Conservation (phyloP, 2,113 vertebrate genomes). For the Ptyas mucosa region DNA sequence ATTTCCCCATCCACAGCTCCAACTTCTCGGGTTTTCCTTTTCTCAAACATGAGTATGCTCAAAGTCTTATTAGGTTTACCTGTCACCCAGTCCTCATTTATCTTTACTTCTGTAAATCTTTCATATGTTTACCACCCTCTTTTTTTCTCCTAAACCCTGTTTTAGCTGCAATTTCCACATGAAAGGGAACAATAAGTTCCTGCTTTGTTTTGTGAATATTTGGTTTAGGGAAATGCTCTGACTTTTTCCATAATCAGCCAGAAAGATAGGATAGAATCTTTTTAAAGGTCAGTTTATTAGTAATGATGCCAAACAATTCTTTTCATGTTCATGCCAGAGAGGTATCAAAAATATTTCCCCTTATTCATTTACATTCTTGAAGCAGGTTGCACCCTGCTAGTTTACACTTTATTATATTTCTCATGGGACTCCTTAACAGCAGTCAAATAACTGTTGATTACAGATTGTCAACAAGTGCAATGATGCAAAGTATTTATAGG, state of each 20-base stretch:
- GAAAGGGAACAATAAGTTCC: background rate
- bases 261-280: background rate
- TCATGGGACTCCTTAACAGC: background rate
- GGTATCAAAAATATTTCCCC: background rate
- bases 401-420: background rate
- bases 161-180: background rate
- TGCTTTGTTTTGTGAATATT: background rate
- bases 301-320: background rate
- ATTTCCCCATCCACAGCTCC: background rate
- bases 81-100: background rate
- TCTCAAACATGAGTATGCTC: background rate
- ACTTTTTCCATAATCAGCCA: background rate
- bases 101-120: background rate
- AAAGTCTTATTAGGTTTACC: background rate
- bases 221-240: background rate
- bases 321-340: background rate
- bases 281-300: background rate
- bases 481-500: background rate
- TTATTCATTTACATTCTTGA: background rate
- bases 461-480: background rate
- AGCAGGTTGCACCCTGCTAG: background rate
- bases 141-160: background rate
- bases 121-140: background rate
- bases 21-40: background rate
- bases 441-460: background rate